Percentiles rank a stretch among this genome's conserved stretches.
Conservation (phyloP, 2,113 vertebrate species). For the Herpetotheres cachinnans region DNA sequence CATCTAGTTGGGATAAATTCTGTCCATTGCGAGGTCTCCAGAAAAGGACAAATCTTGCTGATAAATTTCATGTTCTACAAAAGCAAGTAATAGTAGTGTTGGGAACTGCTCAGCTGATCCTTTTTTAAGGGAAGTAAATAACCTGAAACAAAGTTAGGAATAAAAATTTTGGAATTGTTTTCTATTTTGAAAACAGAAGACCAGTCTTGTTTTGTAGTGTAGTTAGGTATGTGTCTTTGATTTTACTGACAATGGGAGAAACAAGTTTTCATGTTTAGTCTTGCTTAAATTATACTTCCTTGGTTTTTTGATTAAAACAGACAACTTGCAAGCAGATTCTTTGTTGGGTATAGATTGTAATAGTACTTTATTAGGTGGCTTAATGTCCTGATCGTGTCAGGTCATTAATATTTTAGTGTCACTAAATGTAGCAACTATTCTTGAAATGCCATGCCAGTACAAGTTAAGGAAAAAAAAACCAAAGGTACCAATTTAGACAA, state of each 20-base stretch:
- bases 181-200: neutral
- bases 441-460: neutral
- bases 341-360: neutral
- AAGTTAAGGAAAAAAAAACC: neutral
- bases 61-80: neutral
- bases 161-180: neutral
- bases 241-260: neutral
- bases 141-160: neutral
- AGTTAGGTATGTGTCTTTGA: neutral
- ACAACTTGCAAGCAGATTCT: neutral
- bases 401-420: neutral
- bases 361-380: neutral
- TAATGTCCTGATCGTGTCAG: neutral
- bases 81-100: neutral
- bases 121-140: neutral
- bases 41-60: neutral
- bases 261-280: neutral
- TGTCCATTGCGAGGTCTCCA: neutral
- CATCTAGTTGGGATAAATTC: neutral
- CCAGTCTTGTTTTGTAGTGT: neutral
- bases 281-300: neutral
- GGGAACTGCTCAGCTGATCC: neutral
- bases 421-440: neutral
- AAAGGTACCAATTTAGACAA: neutral
- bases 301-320: neutral